Percentiles rank a stretch among this genome's conserved stretches.
phyloP scores from a whole-genome alignment of 1,140 invertebrate genomes.

The Tachypleus tridentatus region DNA sequence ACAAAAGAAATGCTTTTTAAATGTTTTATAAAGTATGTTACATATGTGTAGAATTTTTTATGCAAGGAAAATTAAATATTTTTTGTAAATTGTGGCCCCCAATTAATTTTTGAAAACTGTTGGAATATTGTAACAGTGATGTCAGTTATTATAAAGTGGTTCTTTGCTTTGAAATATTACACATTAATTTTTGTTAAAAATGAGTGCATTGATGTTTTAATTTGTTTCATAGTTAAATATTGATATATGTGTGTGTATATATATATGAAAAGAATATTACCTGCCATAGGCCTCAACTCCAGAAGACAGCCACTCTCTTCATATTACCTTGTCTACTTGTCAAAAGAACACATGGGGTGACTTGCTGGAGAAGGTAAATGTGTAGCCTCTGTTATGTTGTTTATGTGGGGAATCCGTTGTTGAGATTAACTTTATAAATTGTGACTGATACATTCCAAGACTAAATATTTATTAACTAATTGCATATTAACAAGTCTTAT shows the following conservation, averaged over 20 bases:
- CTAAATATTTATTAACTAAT: too few species aligned
- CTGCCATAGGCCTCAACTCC: conserved; percentile 52
- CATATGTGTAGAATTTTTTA: too few species aligned
- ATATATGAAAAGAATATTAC: too few species aligned
- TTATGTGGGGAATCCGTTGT: neutral
- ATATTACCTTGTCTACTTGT: conserved; percentile 83
- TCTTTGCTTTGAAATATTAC: neutral
- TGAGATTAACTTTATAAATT: neutral
- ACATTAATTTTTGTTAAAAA: neutral
- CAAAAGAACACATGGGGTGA: conserved; percentile 84
- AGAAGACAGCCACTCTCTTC: conserved; percentile 66
- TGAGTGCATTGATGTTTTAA: neutral
- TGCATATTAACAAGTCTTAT: too few species aligned
- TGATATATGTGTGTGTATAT: too few species aligned
- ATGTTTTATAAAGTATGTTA: too few species aligned
- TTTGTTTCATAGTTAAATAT: too few species aligned
- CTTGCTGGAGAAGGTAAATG: conserved; percentile 56
- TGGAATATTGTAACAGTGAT: neutral
- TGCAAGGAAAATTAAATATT: too few species aligned
- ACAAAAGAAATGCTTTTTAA: too few species aligned
- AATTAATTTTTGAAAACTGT: too few species aligned
- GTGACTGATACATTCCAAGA: too few species aligned
- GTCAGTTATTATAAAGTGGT: neutral
- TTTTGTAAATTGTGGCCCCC: too few species aligned
- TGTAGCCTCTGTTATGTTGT: conserved; percentile 10